A percentile compares a stretch with the other conserved stretches of the same genome.
These are phyloP conservation scores for Bombyx mori DNA, from an alignment of 1,140 invertebrate species.

Conservation along the genomic window DNA sequence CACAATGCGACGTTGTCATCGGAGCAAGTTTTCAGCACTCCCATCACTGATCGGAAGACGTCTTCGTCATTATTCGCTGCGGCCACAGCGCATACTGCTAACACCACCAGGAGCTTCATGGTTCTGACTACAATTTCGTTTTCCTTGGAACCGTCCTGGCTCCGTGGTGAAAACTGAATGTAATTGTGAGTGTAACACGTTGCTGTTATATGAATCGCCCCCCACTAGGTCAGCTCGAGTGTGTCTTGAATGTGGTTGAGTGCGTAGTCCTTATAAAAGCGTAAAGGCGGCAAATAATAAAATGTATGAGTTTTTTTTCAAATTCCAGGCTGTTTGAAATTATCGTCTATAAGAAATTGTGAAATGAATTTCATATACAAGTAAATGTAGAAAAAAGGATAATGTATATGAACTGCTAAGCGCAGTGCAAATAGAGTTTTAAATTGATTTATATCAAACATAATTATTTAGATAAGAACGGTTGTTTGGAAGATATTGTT, in stretches of 20 bases:
- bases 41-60: slow-evolving; percentile 73
- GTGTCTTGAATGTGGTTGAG: slow-evolving; percentile 27
- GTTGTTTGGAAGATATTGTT: too few species aligned
- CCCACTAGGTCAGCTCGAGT: slow-evolving; percentile 28
- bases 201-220: slow-evolving; percentile 49
- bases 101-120: slow-evolving; percentile 72
- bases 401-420: too few species aligned
- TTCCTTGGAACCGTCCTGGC: slow-evolving; percentile 19
- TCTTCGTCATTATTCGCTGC: slow-evolving; percentile 64
- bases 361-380: too few species aligned
- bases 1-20: slow-evolving; percentile 80
- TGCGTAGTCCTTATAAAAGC: slow-evolving; percentile 4
- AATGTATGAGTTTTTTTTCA: too few species aligned
- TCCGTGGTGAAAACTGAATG: slow-evolving; percentile 39
- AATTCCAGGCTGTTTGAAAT: too few species aligned
- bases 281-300: too few species aligned
- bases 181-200: slow-evolving; percentile 26
- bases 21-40: slow-evolving; percentile 77
- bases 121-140: slow-evolving; percentile 16
- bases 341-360: too few species aligned
- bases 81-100: slow-evolving; percentile 68
- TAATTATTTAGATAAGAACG: too few species aligned
- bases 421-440: too few species aligned
- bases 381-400: too few species aligned
- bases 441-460: too few species aligned